Conservation (phyloP, 2,113 vertebrate genomes). For the Sphaerodactylus townsendi region DNA sequence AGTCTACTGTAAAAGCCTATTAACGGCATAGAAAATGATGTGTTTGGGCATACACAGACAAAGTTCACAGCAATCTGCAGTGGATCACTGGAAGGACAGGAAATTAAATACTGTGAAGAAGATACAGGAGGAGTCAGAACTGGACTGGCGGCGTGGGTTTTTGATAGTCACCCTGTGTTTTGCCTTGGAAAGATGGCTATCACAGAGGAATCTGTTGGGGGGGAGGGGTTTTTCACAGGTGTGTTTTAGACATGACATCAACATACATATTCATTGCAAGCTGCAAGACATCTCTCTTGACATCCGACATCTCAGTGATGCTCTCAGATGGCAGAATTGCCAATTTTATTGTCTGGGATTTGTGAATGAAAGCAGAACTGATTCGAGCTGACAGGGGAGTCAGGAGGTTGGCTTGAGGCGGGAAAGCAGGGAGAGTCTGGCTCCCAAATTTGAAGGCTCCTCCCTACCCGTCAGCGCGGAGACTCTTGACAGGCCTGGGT, state of each 20-base stretch:
- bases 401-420: not conserved
- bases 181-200: too few species aligned
- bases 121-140: too few species aligned
- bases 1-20: too few species aligned
- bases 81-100: too few species aligned
- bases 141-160: not conserved
- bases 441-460: not conserved
- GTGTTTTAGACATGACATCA: not conserved
- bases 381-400: not conserved
- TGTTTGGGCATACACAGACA: too few species aligned
- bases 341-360: not conserved
- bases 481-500: not conserved
- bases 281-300: not conserved
- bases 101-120: not conserved
- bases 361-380: not conserved
- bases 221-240: not conserved
- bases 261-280: not conserved
- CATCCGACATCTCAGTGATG: not conserved
- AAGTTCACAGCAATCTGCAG: too few species aligned
- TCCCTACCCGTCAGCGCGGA: not conserved
- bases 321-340: not conserved
- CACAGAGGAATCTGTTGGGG: not conserved
- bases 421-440: not conserved
- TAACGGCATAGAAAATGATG: too few species aligned
- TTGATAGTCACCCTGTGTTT: not conserved